Base-by-base conservation (phyloP, 2,888 invertebrate species). In the Eretmocerus hayati region DNA sequence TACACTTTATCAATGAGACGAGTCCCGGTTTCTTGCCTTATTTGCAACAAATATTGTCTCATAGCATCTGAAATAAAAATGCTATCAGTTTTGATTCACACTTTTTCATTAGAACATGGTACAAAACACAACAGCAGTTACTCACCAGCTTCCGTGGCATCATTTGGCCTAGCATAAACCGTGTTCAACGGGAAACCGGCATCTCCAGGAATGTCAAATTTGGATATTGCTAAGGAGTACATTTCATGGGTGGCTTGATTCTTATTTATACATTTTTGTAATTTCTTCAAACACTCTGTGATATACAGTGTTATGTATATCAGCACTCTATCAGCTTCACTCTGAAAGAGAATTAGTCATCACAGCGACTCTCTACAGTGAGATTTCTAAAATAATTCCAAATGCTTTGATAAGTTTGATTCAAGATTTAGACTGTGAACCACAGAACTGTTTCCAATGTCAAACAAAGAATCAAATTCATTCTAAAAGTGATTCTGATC, bases 231-330 rank as follows among this genome's bases (percentile, higher is more conserved):
- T 61, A 99, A 75, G 54, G 93, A 85, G 67, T 93, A 92, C 90
- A 99, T 91, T 70, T 99, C 99, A 66, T 94, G 93, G 59, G 83
- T 79, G 0, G 89, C 99, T 72, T 93, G 90, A 61, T 80, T 83
- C 71, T 90, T 92, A 60, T 83, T 90, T 6, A 87, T 81, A 71
- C 95, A 94, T 72, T 88, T 89, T 66, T 95, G 93, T 22, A 99
- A 75, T 61, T 87, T 86, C 70, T 97, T 96, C 55, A 99, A 75
- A 65, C 99, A 99, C 72, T 99, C 99, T 0, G 94, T 95, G 59
- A 97, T 90, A 70, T 97, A 99, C 31, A 99, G 75, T 1, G 96
- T 99, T 39, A 97, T 81, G 71, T 99, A 99, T 62, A 99, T 99
- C 21, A 99, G 76, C 19, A 96, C 90, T 63, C 99, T 81, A 72